These are phyloP conservation scores for Acanthiza pusilla DNA, from an alignment of 2,797 vertebrate species.

Conservation along the genomic window DNA sequence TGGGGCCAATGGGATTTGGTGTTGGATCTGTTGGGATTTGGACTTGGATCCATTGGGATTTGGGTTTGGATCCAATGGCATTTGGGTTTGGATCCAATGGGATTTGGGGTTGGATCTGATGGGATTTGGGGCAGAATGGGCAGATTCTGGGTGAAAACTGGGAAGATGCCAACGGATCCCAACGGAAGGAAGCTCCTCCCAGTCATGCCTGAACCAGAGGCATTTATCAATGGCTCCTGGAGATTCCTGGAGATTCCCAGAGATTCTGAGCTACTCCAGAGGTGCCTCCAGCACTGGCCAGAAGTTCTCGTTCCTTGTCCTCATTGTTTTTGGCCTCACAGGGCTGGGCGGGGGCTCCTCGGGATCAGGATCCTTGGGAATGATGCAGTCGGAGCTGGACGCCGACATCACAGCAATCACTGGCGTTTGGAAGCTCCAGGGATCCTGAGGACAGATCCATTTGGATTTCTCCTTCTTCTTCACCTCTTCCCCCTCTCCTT, in stretches of 20 bases:
- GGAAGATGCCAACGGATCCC: too few species aligned
- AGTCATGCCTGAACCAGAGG: too few species aligned
- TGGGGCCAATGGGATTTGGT: too few species aligned
- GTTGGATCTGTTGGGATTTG: not conserved
- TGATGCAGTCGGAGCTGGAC: not conserved
- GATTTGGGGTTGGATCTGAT: not conserved
- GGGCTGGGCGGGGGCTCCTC: not conserved
- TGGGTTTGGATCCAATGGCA: too few species aligned
- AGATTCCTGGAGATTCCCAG: too few species aligned
- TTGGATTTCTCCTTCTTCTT: not conserved
- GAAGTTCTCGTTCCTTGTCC: too few species aligned
- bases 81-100: not conserved
- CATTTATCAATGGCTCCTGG: too few species aligned
- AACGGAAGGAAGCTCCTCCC: too few species aligned
- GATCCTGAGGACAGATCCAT: rapidly evolving
- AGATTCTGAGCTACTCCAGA: too few species aligned
- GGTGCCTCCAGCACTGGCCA: too few species aligned
- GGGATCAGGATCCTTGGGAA: not conserved
- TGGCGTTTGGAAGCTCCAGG: not conserved
- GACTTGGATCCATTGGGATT: not conserved
- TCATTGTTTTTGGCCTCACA: rapidly evolving
- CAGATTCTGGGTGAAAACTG: too few species aligned
- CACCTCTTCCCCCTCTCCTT: not conserved
- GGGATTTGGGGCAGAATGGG: not conserved
- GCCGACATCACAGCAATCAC: rapidly evolving